phyloP scores from a whole-genome alignment of 2,797 vertebrate genomes.

The Acestrorhynchus altus region DNA sequence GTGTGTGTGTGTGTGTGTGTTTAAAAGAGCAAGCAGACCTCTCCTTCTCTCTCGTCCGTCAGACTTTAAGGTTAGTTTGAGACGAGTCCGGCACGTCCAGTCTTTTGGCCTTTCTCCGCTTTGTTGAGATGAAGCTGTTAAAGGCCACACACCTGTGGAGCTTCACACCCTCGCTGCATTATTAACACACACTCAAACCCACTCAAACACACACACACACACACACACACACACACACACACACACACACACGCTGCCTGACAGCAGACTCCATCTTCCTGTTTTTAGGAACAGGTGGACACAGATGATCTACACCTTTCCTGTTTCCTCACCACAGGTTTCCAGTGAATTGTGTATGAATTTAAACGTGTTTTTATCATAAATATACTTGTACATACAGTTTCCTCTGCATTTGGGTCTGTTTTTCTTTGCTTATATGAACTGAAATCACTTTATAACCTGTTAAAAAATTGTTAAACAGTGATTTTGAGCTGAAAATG shows the following conservation, averaged over 20 bases:
- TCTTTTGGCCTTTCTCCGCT: conserved; percentile 43
- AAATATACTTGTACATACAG: too few species aligned
- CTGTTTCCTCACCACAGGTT: too few species aligned
- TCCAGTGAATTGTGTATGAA: too few species aligned
- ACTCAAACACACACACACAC: conserved; percentile 34
- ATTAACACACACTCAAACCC: conserved; percentile 39
- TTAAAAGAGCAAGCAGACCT: not conserved
- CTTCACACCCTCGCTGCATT: conserved; percentile 20
- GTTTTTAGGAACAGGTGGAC: not conserved
- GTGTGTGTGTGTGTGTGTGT: conserved; percentile 17
- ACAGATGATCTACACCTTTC: too few species aligned
- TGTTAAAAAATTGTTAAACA: too few species aligned
- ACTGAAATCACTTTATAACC: too few species aligned
- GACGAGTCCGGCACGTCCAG: not conserved
- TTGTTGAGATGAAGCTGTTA: conserved; percentile 45
- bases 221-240: conserved; percentile 6
- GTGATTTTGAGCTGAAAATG: too few species aligned
- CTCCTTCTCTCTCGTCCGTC: conserved; percentile 15
- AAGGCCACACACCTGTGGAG: conserved; percentile 48
- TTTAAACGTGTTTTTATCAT: too few species aligned
- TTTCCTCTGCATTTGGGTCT: too few species aligned
- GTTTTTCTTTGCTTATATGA: too few species aligned
- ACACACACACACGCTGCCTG: too few species aligned
- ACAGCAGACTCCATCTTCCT: not conserved
- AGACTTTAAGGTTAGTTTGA: conserved; percentile 41